Base-by-base conservation (phyloP, 2,888 invertebrate genomes). In the Drosophila longiperda region DNA sequence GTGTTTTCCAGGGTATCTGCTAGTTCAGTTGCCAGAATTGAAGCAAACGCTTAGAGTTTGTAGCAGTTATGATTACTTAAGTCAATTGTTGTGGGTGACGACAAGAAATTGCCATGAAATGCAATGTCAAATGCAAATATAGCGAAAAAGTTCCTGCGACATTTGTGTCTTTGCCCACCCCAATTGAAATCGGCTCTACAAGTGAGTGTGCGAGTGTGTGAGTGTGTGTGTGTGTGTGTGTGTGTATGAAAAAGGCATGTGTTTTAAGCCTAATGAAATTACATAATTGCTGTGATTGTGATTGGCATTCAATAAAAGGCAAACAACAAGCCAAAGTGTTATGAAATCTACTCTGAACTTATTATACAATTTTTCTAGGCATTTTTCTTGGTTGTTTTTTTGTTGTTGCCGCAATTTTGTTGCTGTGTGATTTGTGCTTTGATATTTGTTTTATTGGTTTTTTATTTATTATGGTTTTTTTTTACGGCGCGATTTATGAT, bases 361-460 rank as follows among this genome's bases (percentile, higher is more conserved):
- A 80, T 78, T 80, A 78, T 78, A 80, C 77, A 76, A 80, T 80
- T 78, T 78, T 76, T 77, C 65, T 75, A 59, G 64, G 26, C 68
- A 66, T 55, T 70, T 75, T 59, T 64, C 60, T 57, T 34, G 17
- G 42, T n/a, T 54, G 57, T 9, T 68, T 9, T 68, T n/a, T n/a
- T 45, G 42, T 12, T 62, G 40, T 36, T 64, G 33, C 15, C 50
- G 12, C 11, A 38, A 17, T 15, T 42, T 68, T 81, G 74, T 83
- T 73, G 73, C 60, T 72, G 33, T 66, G 69, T 78, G 74, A 77
- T 76, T 79, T 68, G 55, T 75, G 69, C 72, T 79, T 74, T 82
- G 85, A 80, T 85, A 78, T 85, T 83, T 82, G 83, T 78, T 84
- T 88, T 85, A 85, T 88, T 83, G 75, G 83, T 40, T 71, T 82